Evolutionary conservation across 2,888 invertebrate species (phyloP).

Genomic region (Catocala fraxini): DNA sequence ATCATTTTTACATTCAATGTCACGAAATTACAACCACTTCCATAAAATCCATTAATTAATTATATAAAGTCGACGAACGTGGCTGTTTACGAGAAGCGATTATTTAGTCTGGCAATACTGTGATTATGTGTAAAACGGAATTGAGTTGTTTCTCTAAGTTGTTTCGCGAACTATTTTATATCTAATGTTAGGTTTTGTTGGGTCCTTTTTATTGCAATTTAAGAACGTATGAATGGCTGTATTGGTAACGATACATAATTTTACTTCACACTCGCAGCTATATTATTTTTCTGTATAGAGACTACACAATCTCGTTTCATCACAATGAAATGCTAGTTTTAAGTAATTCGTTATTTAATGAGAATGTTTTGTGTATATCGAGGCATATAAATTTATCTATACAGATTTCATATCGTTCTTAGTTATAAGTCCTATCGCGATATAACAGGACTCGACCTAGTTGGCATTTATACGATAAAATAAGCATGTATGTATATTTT

Average conservation of each 20-base stretch:
- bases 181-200: constrained; percentile 39
- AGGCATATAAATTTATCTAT: not conserved
- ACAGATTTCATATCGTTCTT: constrained; percentile 26
- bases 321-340: not conserved
- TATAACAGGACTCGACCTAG: constrained; percentile 50
- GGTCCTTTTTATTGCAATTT: constrained; percentile 31
- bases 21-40: too few relatives aligned
- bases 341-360: not conserved
- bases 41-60: too few relatives aligned
- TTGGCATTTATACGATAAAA: constrained; percentile 66
- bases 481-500: constrained; percentile 52
- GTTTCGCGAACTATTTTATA: constrained; percentile 31
- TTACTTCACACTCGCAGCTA: too few relatives aligned
- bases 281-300: not conserved
- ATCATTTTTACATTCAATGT: too few relatives aligned
- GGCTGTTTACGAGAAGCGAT: not conserved
- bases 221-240: constrained; percentile 21
- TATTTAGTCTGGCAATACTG: constrained; percentile 40
- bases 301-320: not conserved
- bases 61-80: too few relatives aligned
- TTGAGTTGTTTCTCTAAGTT: constrained; percentile 39
- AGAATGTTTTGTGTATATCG: not conserved
- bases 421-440: constrained; percentile 30
- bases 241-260: not conserved
- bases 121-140: constrained; percentile 49